phyloP scores from a whole-genome alignment of 2,797 vertebrate genomes.

The Cyprinella venusta region DNA sequence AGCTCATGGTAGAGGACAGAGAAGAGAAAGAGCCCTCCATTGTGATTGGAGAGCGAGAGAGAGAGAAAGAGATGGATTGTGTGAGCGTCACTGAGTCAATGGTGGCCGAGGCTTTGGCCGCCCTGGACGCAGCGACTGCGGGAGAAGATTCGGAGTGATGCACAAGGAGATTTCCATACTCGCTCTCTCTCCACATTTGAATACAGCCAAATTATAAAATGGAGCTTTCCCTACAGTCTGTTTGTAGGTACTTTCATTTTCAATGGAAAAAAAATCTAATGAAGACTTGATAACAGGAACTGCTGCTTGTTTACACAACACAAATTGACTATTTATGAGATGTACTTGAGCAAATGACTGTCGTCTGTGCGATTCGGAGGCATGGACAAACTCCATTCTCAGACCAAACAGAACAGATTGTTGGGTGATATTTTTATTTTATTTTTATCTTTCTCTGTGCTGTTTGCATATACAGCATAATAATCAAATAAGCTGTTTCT shows the following conservation, averaged over 20 bases:
- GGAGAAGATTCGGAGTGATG: slow-evolving; percentile 85
- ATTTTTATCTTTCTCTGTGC: background rate
- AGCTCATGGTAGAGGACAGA: slow-evolving; percentile 65
- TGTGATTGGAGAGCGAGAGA: slow-evolving; percentile 57
- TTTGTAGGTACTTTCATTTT: slow-evolving; percentile 18
- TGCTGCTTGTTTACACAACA: slow-evolving; percentile 55
- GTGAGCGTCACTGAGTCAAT: slow-evolving; percentile 83
- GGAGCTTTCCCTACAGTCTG: slow-evolving; percentile 19
- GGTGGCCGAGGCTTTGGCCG: slow-evolving; percentile 92
- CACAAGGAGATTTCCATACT: slow-evolving; percentile 24
- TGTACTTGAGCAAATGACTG: slow-evolving; percentile 16
- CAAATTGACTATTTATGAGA: background rate
- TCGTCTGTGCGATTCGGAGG: slow-evolving; percentile 21
- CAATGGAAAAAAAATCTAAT: slow-evolving; percentile 25
- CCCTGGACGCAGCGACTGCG: slow-evolving; percentile 91
- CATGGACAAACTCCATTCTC: slow-evolving; percentile 15
- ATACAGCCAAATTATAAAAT: slow-evolving; percentile 48
- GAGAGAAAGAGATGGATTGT: slow-evolving; percentile 59
- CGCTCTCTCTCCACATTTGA: slow-evolving; percentile 29
- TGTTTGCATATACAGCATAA: no score
- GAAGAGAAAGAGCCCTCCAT: slow-evolving; percentile 58
- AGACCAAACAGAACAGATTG: background rate
- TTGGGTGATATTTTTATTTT: background rate
- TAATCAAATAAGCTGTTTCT: slow-evolving; percentile 36
- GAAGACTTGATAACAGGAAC: slow-evolving; percentile 37